Conservation (phyloP, 2,113 vertebrate species). For the Ammodytes dubius region DNA sequence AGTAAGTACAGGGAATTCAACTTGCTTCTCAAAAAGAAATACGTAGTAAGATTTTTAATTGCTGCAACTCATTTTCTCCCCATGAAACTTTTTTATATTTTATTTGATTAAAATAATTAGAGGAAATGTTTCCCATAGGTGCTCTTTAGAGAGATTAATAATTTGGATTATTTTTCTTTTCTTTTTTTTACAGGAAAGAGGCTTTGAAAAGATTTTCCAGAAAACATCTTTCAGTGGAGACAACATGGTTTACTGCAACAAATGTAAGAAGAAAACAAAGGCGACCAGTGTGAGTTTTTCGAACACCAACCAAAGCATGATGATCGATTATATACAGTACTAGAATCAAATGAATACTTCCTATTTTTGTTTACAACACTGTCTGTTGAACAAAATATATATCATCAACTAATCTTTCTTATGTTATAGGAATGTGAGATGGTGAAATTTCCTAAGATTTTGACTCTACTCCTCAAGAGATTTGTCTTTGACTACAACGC, state of each 20-base stretch:
- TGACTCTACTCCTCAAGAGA: conserved; percentile 74
- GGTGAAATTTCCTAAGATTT: conserved; percentile 44
- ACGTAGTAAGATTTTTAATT: too few relatives aligned
- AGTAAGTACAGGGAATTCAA: too few relatives aligned
- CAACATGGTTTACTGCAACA: conserved; percentile 65
- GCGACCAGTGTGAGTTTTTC: conserved; percentile 63
- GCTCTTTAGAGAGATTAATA: too few relatives aligned
- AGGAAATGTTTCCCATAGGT: too few relatives aligned
- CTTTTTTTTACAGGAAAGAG: conserved; percentile 26
- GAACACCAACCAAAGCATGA: accelerated
- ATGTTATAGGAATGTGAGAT: conserved; percentile 58
- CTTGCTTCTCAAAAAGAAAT: too few relatives aligned
- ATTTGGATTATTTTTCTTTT: too few relatives aligned
- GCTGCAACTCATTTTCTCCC: too few relatives aligned
- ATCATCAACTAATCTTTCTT: background rate
- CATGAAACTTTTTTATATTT: too few relatives aligned
- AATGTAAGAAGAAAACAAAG: conserved; percentile 57
- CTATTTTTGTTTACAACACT: background rate
- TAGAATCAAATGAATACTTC: background rate
- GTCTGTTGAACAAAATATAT: background rate
- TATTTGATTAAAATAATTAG: too few relatives aligned
- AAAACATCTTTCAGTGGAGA: conserved; percentile 26
- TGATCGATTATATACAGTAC: background rate
- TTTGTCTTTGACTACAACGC: conserved; percentile 59
- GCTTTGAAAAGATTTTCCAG: conserved; percentile 29